These are phyloP conservation scores for Amphilophus citrinellus DNA, from an alignment of 2,113 vertebrate species.

Conservation along the genomic window DNA sequence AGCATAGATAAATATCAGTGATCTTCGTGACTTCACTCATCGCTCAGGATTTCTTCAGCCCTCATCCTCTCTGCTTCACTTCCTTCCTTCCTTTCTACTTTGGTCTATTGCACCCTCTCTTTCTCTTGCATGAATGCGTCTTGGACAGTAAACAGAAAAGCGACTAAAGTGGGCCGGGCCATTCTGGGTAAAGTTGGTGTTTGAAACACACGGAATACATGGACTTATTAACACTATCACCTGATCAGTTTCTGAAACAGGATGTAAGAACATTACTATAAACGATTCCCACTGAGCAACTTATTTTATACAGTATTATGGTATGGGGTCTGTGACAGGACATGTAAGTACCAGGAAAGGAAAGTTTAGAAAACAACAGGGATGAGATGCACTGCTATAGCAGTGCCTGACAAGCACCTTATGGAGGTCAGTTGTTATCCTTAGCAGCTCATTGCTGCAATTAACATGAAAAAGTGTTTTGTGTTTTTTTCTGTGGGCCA, in stretches of 20 bases:
- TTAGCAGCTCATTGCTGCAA: not conserved
- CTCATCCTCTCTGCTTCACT: conserved; percentile 13
- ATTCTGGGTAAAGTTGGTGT: conserved; percentile 16
- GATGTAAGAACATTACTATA: not conserved
- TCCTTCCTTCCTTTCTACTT: conserved; percentile 18
- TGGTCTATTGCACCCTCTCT: not conserved
- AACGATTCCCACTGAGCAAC: not conserved
- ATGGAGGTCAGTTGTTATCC: not conserved
- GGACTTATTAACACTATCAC: conserved; percentile 32
- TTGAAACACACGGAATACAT: not conserved
- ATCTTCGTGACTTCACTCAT: conserved; percentile 52
- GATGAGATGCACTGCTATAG: not conserved
- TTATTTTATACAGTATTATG: not conserved
- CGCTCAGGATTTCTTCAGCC: conserved; percentile 4
- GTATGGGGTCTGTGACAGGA: not conserved
- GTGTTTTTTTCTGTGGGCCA: not conserved
- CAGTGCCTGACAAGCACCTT: not conserved
- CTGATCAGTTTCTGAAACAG: not conserved
- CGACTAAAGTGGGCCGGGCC: not conserved
- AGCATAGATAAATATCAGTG: conserved; percentile 46
- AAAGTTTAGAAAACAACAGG: not conserved
- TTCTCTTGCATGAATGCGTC: conserved; percentile 46
- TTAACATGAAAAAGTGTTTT: not conserved
- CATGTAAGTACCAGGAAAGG: not conserved
- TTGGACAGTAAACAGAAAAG: conserved; percentile 46